Evolutionary conservation across 1,140 invertebrate genomes (phyloP).

Genomic region (Lordiphosa stackelbergi): DNA sequence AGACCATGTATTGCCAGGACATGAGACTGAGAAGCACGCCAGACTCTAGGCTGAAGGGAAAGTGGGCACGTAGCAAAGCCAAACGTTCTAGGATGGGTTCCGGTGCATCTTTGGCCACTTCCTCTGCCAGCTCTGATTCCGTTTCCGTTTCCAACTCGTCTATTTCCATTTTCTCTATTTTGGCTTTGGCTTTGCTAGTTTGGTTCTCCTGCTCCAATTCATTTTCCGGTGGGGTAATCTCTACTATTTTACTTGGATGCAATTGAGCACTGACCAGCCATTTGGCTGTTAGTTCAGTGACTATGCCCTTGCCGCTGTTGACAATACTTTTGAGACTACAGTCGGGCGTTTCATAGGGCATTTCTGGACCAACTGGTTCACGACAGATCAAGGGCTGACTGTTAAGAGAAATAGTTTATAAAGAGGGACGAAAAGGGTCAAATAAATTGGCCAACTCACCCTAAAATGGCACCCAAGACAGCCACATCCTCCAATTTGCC

Average conservation of each 20-base stretch:
- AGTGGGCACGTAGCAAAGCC: slow-evolving; percentile 83
- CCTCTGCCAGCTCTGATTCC: slow-evolving; percentile 16
- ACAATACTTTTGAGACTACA: slow-evolving; percentile 87
- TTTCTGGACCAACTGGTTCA: slow-evolving; percentile 76
- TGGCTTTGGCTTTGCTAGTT: slow-evolving; percentile 12
- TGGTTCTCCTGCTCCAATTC: slow-evolving; percentile 30
- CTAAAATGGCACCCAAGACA: slow-evolving; percentile 84
- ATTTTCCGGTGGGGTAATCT: slow-evolving; percentile 51
- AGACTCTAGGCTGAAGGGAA: slow-evolving; percentile 90
- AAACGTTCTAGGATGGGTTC: slow-evolving; percentile 80
- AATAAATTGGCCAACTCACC: slow-evolving; percentile 65
- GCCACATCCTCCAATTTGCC: slow-evolving; percentile 93
- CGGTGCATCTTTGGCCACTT: slow-evolving; percentile 16
- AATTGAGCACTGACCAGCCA: slow-evolving; percentile 86
- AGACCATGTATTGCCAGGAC: slow-evolving; percentile 92
- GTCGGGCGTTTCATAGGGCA: slow-evolving; percentile 81
- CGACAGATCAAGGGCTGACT: slow-evolving; percentile 52
- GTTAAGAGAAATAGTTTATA: background rate
- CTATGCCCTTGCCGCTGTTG: slow-evolving; percentile 88
- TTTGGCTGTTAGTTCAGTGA: slow-evolving; percentile 89
- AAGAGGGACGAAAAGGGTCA: background rate
- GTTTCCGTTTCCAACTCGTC: slow-evolving; percentile 11
- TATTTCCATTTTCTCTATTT: slow-evolving; percentile 2
- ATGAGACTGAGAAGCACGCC: slow-evolving; percentile 89
- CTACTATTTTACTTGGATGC: slow-evolving; percentile 79